Evolutionary conservation across 1,140 invertebrate genomes (phyloP), one percentile per base, ranked within the genome.

Genomic region (Callitettix versicolor): DNA sequence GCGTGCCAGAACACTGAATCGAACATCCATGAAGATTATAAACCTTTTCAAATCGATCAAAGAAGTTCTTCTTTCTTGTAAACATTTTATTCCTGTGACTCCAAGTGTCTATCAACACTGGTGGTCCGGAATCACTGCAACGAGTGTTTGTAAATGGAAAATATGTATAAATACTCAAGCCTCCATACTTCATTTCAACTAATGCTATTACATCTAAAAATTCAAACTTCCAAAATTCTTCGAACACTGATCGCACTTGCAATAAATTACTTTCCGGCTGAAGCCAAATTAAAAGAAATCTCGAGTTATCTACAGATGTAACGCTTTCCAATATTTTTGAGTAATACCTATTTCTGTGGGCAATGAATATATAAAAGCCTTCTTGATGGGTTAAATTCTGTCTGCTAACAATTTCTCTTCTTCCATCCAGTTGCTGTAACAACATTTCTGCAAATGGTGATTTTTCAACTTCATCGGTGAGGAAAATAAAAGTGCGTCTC

Each of bases 151-250:
- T 54, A 56, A 58, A 65, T 6, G 63, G 63, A 40, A 58, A 54
- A 30, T 61, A 65, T 14, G 59, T 55, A 46, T 62, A 65, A 44
- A 65, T 52, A 18, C 53, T 56, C 18, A 63, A 53, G n/a, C 57
- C 24, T 17, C 53, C 55, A 46, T 52, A 58, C 52, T 48, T 60
- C 18, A 57, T 56, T 4, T 58, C 56, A 14, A 62, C 61, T 18
- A 65, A 38, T 3, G 59, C 58, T 5, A 60, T 53, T 6, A 60
- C 63, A 53, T 65, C 61, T 24, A 63, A 47, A 17, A 65, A 58
- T 47, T 63, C 59, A 33, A 55, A 53, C 20, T 34, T 44, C 63
- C 63, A 65, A 40, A 63, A 62, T 7, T 55, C 50, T 33, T 63
- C 60, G 22, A 65, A 62, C 17, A 58, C 42, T 22, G 41, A 22